Evolutionary conservation across 2,888 invertebrate genomes (phyloP).

Genomic region (Epistrophe eligans): DNA sequence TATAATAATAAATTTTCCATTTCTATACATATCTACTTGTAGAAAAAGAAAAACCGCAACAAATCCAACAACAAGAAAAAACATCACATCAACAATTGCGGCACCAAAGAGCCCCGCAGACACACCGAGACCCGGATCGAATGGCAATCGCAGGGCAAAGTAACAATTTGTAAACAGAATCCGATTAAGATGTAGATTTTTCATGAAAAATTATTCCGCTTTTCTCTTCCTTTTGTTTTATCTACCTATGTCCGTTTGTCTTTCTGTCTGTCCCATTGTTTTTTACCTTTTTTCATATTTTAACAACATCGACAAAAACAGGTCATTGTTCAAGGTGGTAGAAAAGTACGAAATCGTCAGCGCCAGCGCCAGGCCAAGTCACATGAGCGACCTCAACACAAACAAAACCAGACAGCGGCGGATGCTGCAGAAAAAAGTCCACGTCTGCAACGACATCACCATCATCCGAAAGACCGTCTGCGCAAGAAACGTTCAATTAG

Average conservation of each 20-base stretch:
- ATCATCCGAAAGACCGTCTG: constrained; percentile 58
- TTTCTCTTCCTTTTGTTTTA: constrained; percentile 55
- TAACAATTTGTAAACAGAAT: constrained; percentile 78
- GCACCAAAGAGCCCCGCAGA: constrained; percentile 85
- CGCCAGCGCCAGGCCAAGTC: constrained; percentile 57
- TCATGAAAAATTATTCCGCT: constrained; percentile 76
- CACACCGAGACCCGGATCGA: constrained; percentile 86
- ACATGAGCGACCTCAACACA: constrained; percentile 71
- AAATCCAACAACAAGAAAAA: constrained; percentile 83
- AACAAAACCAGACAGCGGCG: constrained; percentile 51
- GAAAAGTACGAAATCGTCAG: constrained; percentile 80
- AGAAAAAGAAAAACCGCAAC: constrained; percentile 83
- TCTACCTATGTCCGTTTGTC: constrained; percentile 4
- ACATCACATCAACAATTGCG: constrained; percentile 84
- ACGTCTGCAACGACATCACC: constrained; percentile 81
- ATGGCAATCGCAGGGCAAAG: constrained; percentile 86
- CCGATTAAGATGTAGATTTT: constrained; percentile 77
- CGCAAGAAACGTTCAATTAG: constrained; percentile 88
- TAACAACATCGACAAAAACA: constrained; percentile 64
- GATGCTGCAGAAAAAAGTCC: constrained; percentile 79
- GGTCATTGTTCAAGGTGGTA: constrained; percentile 83
- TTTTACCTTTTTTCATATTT: not conserved
- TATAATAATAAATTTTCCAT: constrained; percentile 10
- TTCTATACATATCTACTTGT: constrained; percentile 20
- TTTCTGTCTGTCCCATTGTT: constrained; percentile 1